These are phyloP conservation scores for Remorina albescens DNA, from an alignment of 2,797 vertebrate genomes.

Conservation along the genomic window DNA sequence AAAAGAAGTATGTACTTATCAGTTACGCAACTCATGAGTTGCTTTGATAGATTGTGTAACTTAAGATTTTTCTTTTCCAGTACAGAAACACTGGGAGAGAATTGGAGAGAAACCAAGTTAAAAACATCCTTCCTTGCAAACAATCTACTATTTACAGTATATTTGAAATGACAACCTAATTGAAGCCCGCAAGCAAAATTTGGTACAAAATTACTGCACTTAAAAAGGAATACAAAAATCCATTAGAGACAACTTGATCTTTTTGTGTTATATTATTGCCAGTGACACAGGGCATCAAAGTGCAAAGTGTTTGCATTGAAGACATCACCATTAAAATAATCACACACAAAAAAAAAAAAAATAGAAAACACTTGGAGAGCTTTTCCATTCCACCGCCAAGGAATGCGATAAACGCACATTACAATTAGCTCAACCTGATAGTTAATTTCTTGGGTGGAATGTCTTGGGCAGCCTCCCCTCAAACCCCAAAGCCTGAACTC, in stretches of 20 bases:
- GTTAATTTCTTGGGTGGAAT: slow-evolving; percentile 74
- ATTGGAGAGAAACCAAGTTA: background rate
- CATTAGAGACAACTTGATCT: background rate
- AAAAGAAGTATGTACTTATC: background rate
- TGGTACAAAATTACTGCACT: background rate
- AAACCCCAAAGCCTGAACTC: slow-evolving; percentile 71
- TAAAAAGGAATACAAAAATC: background rate
- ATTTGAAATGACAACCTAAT: background rate
- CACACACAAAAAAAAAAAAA: background rate
- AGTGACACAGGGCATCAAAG: background rate
- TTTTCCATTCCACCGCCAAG: slow-evolving; percentile 31
- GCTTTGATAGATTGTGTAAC: background rate
- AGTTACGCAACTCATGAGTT: background rate
- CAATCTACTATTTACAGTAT: background rate
- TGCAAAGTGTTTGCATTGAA: slow-evolving; percentile 27
- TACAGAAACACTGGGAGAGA: background rate
- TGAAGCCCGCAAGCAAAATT: background rate
- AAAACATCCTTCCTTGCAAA: background rate
- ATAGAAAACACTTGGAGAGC: background rate
- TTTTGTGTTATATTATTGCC: slow-evolving; percentile 5
- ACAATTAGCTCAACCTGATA: slow-evolving; percentile 74
- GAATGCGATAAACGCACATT: slow-evolving; percentile 70
- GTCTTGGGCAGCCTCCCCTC: slow-evolving; percentile 65
- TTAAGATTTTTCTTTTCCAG: background rate
- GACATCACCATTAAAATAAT: slow-evolving; percentile 25